A percentile compares a stretch with the other conserved stretches of the same genome.
Evolutionary conservation across 1,140 invertebrate genomes (phyloP).

Genomic region (Anadara kagoshimensis): DNA sequence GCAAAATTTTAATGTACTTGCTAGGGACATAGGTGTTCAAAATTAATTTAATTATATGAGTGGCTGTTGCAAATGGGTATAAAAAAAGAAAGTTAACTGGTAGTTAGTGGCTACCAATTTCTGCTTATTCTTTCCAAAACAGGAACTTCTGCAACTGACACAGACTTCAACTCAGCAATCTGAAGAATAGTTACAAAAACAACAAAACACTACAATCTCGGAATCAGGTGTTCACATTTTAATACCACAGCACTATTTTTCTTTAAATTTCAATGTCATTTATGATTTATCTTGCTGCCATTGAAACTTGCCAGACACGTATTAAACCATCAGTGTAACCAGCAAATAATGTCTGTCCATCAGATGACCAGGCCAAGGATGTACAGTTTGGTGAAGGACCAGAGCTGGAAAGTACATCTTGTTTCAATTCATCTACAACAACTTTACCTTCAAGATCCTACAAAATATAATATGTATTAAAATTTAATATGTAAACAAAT

Average conservation of each 20-base stretch:
- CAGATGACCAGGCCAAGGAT: constrained; percentile 98
- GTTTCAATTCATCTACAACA: constrained; percentile 98
- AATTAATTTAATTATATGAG: too few relatives aligned
- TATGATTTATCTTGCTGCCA: constrained; percentile 55
- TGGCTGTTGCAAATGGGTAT: too few relatives aligned
- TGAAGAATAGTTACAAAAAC: neutral
- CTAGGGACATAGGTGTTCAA: too few relatives aligned
- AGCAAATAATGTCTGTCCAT: constrained; percentile 99
- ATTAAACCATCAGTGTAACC: constrained; percentile 99
- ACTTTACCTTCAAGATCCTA: constrained; percentile 99
- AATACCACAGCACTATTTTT: constrained; percentile 17
- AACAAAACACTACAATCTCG: neutral
- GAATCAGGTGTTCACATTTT: constrained; percentile 1
- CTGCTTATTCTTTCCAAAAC: too few relatives aligned
- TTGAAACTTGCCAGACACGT: constrained; percentile 96
- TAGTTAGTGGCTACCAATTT: too few relatives aligned
- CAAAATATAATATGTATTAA: too few relatives aligned
- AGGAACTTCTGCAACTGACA: too few relatives aligned
- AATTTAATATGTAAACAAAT: too few relatives aligned
- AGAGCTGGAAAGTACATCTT: constrained; percentile 86
- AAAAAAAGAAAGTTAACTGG: too few relatives aligned
- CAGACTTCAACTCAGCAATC: too few relatives aligned
- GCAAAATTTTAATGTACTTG: too few relatives aligned
- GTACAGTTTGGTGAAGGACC: constrained; percentile 95
- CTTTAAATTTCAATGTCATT: neutral